phyloP scores from a whole-genome alignment of 1,140 invertebrate genomes.

The Diuraphis noxia region DNA sequence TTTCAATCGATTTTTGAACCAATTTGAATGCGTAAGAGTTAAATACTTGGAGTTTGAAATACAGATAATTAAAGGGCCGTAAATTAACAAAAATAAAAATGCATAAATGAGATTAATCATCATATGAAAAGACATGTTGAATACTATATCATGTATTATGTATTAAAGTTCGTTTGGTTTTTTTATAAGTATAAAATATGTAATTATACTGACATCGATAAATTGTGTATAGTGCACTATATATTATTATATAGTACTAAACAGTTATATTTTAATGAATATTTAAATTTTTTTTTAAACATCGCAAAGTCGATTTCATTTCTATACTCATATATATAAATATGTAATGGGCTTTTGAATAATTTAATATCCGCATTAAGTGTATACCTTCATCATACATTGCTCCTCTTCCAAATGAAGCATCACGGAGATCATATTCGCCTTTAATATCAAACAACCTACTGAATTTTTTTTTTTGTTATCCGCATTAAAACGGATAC shows the following conservation, averaged over 20 bases:
- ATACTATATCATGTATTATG: neutral
- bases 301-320: neutral
- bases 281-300: neutral
- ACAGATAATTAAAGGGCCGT: neutral
- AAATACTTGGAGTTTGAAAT: neutral
- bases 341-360: constrained; percentile 27
- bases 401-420: neutral
- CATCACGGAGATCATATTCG: neutral
- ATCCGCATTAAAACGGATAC: neutral
- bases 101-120: neutral
- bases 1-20: neutral
- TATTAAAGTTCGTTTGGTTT: neutral
- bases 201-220: neutral
- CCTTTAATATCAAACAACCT: neutral
- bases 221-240: neutral
- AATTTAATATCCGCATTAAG: constrained; percentile 15
- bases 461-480: constrained; percentile 3
- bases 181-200: neutral
- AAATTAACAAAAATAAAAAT: neutral
- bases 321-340: neutral
- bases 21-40: neutral
- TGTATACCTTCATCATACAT: neutral
- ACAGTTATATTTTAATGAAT: neutral
- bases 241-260: neutral
- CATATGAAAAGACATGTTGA: neutral